Evolutionary conservation across 2,113 vertebrate genomes (phyloP).

Genomic region (Struthidea cinerea): DNA sequence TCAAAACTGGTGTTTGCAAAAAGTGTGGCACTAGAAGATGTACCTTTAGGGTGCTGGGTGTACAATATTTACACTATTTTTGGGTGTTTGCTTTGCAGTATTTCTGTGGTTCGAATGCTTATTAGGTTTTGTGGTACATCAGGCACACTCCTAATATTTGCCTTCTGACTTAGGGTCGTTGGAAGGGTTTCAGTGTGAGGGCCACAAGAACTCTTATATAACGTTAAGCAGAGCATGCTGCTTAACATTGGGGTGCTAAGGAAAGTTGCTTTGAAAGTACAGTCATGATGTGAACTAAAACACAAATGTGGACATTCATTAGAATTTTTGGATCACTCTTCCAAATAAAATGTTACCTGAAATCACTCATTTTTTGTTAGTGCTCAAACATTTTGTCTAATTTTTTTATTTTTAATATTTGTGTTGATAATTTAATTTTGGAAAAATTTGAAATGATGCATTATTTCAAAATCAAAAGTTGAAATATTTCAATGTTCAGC

Average conservation of each 20-base stretch:
- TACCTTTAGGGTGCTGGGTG: neutral
- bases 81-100: neutral
- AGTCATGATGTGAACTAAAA: neutral
- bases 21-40: too few relatives aligned
- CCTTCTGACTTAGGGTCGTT: neutral
- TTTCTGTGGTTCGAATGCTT: neutral
- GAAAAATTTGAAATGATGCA: neutral
- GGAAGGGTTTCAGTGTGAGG: neutral
- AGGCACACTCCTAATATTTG: neutral
- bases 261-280: neutral
- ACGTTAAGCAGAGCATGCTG: neutral
- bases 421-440: neutral
- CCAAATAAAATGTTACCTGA: neutral
- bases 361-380: neutral
- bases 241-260: neutral
- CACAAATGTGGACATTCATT: neutral
- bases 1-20: neutral
- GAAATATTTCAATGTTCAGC: neutral
- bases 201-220: accelerated
- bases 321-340: neutral
- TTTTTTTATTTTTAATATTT: neutral
- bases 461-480: neutral
- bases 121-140: neutral
- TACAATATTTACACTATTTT: neutral
- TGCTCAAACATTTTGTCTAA: accelerated